Base-by-base conservation (phyloP, 2,888 invertebrate species). In the Agonopterix alstromeriana region DNA sequence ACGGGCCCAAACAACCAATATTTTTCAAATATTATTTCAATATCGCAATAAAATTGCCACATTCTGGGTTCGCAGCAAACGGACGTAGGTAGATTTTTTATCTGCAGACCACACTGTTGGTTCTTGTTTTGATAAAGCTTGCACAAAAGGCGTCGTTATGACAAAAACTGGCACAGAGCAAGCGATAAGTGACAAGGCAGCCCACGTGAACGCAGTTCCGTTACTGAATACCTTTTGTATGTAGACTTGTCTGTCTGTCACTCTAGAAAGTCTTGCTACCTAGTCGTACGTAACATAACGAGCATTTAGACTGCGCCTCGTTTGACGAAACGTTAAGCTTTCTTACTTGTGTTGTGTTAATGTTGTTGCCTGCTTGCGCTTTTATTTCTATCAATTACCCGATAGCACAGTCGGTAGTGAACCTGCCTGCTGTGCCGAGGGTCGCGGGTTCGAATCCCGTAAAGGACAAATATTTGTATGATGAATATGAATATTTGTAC, bases 131-230 rank as follows among this genome's bases (percentile, higher is more conserved):
- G 64, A 65, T 57, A 57, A 60, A 63, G 58, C 48, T 51, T 48
- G 51, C 58, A 69, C 63, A 67, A 71, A 67, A 63, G 63, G 58
- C 49, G 49, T 52, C 63, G 59, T 65, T 62, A 62, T 64, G 55
- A 61, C 58, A 56, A 55, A 56, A 57, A 51, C 48, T 46, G 54
- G 49, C 53, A 53, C 53, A 51, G 46, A 45, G 50, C 47, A 51
- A 44, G 50, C 47, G 53, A 46, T 43, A 49, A 45, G 46, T 49
- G 49, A 43, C 49, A 47, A 40, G 42, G 36, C 52, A 10, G 44
- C 53, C 54, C 51, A 54, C 54, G 52, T 53, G 44, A 17, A 17
- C 35, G 35, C 27, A 17, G 42, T 38, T 36, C 14, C 42, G 47
- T 47, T 36, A 42, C 42, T 14, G 40, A 27, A 42, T 42, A 14